Conservation (phyloP, 2,113 vertebrate species). For the Telmatochromis sp. region DNA sequence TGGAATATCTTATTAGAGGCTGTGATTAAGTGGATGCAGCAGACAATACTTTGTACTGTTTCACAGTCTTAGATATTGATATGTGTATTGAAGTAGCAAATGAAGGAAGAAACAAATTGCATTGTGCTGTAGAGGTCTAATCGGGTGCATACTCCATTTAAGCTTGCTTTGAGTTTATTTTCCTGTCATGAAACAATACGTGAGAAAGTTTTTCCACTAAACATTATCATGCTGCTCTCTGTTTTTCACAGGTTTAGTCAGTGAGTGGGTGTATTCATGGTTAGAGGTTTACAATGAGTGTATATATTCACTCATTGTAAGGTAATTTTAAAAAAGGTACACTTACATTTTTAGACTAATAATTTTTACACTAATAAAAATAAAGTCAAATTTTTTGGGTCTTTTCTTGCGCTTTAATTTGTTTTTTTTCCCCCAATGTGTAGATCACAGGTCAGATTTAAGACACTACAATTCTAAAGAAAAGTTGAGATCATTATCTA, state of each 20-base stretch:
- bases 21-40: not conserved
- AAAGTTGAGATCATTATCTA: not conserved
- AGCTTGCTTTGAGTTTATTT: not conserved
- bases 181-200: not conserved
- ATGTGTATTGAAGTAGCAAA: not conserved
- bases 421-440: fast-evolving
- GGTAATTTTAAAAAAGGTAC: fast-evolving
- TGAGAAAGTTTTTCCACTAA: not conserved
- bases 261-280: not conserved
- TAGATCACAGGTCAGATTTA: not conserved
- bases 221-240: not conserved
- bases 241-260: not conserved
- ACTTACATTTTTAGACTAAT: not conserved
- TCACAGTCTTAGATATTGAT: not conserved
- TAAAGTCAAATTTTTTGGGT: fast-evolving
- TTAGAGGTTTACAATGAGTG: not conserved
- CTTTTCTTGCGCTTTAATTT: not conserved
- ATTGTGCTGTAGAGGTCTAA: not conserved
- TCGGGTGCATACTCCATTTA: fast-evolving
- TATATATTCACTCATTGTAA: not conserved
- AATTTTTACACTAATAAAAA: not conserved
- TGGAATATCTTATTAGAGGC: not conserved
- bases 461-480: not conserved
- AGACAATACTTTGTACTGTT: not conserved
- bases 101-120: not conserved